Conservation (phyloP, 2,113 vertebrate species). For the Dermatemys mawii region DNA sequence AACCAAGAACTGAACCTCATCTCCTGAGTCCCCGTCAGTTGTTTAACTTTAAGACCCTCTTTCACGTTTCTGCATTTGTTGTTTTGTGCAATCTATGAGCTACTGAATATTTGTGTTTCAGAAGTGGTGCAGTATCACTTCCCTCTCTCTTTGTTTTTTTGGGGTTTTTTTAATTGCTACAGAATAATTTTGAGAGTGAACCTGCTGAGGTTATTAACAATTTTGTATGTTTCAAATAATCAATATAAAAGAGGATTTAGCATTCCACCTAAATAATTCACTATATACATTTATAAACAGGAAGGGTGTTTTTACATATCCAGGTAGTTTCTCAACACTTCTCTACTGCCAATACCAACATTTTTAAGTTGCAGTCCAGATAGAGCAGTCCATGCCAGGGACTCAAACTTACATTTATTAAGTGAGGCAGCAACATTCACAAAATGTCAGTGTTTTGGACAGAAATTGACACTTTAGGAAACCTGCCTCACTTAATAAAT, state of each 20-base stretch:
- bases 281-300: conserved; percentile 2
- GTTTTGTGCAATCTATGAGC: background rate
- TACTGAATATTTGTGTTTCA: background rate
- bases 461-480: conserved; percentile 26
- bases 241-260: conserved; percentile 15
- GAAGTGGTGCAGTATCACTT: background rate
- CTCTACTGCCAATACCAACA: background rate
- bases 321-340: background rate
- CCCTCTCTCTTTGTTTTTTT: background rate
- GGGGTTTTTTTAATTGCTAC: background rate
- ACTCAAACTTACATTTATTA: conserved; percentile 46
- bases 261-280: conserved; percentile 19
- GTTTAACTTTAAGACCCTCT: background rate
- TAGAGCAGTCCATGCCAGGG: background rate
- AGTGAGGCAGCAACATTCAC: background rate
- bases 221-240: conserved; percentile 4
- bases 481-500: conserved; percentile 24
- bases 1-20: background rate
- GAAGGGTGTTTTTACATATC: background rate
- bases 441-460: background rate
- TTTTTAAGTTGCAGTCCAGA: background rate
- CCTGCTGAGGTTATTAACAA: background rate
- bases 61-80: conserved; percentile 17
- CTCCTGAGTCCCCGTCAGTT: background rate
- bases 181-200: conserved; percentile 11